These are phyloP conservation scores for Tribolium freemani DNA, from an alignment of 2,888 invertebrate species.

Conservation along the genomic window DNA sequence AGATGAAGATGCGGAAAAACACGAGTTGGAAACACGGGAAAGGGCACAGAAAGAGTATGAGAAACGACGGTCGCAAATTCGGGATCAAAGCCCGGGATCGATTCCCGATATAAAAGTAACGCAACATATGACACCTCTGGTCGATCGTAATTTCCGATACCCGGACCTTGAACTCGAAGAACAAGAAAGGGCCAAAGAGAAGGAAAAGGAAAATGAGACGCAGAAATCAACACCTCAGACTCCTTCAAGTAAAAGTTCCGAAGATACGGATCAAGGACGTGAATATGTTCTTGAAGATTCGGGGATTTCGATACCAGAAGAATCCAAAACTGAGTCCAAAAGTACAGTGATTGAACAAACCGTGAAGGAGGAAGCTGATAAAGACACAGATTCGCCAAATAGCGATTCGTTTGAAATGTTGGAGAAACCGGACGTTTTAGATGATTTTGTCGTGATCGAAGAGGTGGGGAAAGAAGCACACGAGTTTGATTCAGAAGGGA, in stretches of 20 bases:
- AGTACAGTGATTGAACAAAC: conserved; percentile 74
- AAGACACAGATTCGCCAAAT: conserved; percentile 77
- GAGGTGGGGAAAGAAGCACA: conserved; percentile 90
- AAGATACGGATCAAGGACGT: conserved; percentile 76
- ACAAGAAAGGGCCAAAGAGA: conserved; percentile 60
- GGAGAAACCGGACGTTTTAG: conserved; percentile 88
- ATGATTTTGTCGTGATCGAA: conserved; percentile 90
- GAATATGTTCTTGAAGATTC: conserved; percentile 76
- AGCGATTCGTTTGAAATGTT: conserved; percentile 91
- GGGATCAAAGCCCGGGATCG: conserved; percentile 74
- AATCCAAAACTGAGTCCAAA: conserved; percentile 68
- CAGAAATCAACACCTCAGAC: conserved; percentile 73
- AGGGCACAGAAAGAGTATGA: conserved; percentile 64
- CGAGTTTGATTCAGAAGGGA: conserved; percentile 86
- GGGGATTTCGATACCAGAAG: conserved; percentile 72
- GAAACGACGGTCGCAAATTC: conserved; percentile 67
- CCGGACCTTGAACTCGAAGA: conserved; percentile 69
- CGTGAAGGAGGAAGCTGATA: conserved; percentile 69
- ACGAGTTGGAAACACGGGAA: conserved; percentile 69
- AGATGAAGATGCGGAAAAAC: conserved; percentile 70
- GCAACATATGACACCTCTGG: conserved; percentile 72
- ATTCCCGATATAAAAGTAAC: conserved; percentile 77
- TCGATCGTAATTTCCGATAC: conserved; percentile 67
- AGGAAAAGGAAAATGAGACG: conserved; percentile 62
- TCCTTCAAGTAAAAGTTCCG: conserved; percentile 76